Evolutionary conservation across 1,140 invertebrate species (phyloP).

Genomic region (Elymnias hypermnestra): DNA sequence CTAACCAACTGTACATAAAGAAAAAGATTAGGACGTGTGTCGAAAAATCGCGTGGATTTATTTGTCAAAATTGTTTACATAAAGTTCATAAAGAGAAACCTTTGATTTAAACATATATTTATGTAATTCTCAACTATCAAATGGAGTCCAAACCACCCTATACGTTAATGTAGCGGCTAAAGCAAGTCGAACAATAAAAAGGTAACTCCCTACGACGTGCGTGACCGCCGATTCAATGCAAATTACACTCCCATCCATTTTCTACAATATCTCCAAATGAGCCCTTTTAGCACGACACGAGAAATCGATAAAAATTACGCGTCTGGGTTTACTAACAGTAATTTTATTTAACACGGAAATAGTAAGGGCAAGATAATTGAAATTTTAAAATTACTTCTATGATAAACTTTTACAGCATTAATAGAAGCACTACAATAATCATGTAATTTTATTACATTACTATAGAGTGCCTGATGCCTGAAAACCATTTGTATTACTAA

Average conservation of each 20-base stretch:
- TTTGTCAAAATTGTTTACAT: too few relatives aligned
- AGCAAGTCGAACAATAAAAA: constrained; percentile 65
- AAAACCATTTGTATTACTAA: too few relatives aligned
- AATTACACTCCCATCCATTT: constrained; percentile 72
- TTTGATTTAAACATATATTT: too few relatives aligned
- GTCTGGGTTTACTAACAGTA: constrained; percentile 19
- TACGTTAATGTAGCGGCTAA: constrained; percentile 49
- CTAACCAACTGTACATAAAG: too few relatives aligned
- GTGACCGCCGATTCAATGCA: constrained; percentile 70
- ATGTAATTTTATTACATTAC: too few relatives aligned
- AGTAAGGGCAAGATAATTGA: constrained; percentile 1
- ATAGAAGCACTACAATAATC: too few relatives aligned
- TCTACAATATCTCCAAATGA: constrained; percentile 73
- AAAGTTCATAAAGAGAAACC: too few relatives aligned
- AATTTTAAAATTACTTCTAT: background rate
- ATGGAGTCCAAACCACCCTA: constrained; percentile 35
- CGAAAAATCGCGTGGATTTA: too few relatives aligned
- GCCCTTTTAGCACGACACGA: constrained; percentile 70
- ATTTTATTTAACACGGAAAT: background rate
- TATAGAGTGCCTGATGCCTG: too few relatives aligned
- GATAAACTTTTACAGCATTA: too few relatives aligned
- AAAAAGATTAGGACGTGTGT: too few relatives aligned
- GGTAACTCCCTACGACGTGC: constrained; percentile 54
- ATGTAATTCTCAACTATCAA: too few relatives aligned
- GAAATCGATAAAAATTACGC: constrained; percentile 67